Conservation (phyloP, 1,140 invertebrate genomes). For the Meloidogyne chitwoodi region DNA sequence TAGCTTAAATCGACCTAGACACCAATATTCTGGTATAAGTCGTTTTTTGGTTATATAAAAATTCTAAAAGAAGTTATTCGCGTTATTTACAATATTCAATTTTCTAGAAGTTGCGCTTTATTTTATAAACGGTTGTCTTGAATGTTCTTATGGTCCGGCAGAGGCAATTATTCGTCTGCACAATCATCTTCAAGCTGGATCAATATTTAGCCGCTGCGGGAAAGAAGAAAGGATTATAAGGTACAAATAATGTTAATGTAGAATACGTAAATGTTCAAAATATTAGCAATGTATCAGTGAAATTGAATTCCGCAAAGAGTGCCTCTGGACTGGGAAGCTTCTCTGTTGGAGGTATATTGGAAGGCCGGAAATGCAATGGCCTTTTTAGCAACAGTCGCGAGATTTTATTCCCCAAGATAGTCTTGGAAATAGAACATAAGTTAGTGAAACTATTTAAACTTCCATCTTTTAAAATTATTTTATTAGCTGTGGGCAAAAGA, state of each 20-base stretch:
- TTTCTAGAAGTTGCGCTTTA: neutral
- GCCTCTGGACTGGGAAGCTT: neutral
- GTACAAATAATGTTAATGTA: neutral
- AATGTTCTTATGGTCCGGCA: conserved; percentile 1
- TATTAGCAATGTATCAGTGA: conserved; percentile 1
- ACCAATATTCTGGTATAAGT: neutral
- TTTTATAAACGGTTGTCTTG: conserved; percentile 7
- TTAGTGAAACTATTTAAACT: neutral
- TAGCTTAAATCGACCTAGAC: neutral
- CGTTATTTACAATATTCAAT: too few species aligned
- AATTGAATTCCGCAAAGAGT: neutral
- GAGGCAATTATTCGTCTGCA: neutral
- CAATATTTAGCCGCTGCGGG: conserved; percentile 1
- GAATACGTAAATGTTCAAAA: neutral
- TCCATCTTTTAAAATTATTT: neutral
- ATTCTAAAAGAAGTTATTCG: too few species aligned
- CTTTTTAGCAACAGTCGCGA: neutral
- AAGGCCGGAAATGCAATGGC: neutral
- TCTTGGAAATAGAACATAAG: conserved; percentile 5
- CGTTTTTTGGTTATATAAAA: neutral
- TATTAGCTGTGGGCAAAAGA: conserved; percentile 4
- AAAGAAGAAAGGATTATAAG: neutral
- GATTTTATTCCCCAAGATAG: neutral
- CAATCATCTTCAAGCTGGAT: neutral
- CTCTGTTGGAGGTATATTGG: conserved; percentile 9